Base-by-base conservation (phyloP, 2,797 vertebrate genomes). In the Enteromius fasciolatus region DNA sequence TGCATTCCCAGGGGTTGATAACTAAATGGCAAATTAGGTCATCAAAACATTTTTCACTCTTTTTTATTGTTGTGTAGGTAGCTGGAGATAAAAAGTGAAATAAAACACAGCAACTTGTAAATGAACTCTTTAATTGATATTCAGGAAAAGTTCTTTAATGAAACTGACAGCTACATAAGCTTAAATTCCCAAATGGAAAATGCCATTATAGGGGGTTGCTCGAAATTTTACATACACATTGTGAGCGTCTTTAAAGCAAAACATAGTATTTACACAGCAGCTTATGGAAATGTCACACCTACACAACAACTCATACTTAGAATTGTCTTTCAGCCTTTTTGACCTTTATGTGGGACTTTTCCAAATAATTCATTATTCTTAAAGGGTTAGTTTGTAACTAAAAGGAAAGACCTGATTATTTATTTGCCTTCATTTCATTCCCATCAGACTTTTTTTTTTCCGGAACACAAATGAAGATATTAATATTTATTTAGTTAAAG, bases 271-370 rank as follows among this genome's bases (percentile, higher is more conserved):
- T 54, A 59, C 20, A 70, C 17, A 80, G 36, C 67, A 61, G 25
- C 36, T 41, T 66, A 17, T 11, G 52, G 18, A 75, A 81, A 81
- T 54, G 23, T 44, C 80, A 52, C 44, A 73, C 69, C 69, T 64
- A 28, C 69, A 57, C 25, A n/a, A 80, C 52, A 3, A 33, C 6
- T 59, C 15, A 64, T n/a, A 39, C 31, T 52, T 15, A 39, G 28
- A 73, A 64, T 39, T 17, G 20, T 25, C 15, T 63, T 80, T 4
- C 12, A 46, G 54, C 39, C 18, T 59, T 12, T 11, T 64, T 50
- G 20, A 64, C 31, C 31, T 74, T 80, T 74, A 10, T 74, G 41
- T 63, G 79, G 44, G 54, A 73, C 1, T 64, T 81, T 74, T 50
- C 8, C 15, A 80, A 12, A 2, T n/a, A 57, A 69, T 69, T 3